Evolutionary conservation across 2,113 vertebrate genomes (phyloP).

Genomic region (Cyprinodon variegatus): DNA sequence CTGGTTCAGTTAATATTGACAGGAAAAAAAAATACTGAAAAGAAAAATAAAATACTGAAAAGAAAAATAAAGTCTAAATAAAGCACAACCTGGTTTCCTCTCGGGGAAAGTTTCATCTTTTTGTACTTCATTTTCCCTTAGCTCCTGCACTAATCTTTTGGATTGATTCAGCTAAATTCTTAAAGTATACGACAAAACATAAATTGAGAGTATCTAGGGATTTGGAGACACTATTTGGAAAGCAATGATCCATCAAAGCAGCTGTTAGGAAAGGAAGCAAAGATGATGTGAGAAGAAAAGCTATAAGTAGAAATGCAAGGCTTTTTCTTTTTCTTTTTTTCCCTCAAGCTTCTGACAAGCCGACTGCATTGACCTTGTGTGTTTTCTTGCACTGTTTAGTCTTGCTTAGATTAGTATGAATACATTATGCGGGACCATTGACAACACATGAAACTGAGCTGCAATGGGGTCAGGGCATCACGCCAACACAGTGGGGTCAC

Average conservation of each 20-base stretch:
- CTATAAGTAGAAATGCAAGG: slow-evolving; percentile 54
- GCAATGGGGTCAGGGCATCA: slow-evolving; percentile 42
- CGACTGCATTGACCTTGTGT: slow-evolving; percentile 39
- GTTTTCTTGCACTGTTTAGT: slow-evolving; percentile 44
- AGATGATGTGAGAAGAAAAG: slow-evolving; percentile 59
- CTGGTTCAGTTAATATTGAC: slow-evolving; percentile 73
- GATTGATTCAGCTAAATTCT: slow-evolving; percentile 69
- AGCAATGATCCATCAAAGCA: slow-evolving; percentile 75
- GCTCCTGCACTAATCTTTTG: slow-evolving; percentile 61
- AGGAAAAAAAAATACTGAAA: slow-evolving; percentile 54
- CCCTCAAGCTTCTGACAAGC: slow-evolving; percentile 28
- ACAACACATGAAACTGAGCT: slow-evolving; percentile 12
- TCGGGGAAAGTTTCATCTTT: slow-evolving; percentile 55
- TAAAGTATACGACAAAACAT: slow-evolving; percentile 68
- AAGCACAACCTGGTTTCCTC: slow-evolving; percentile 59
- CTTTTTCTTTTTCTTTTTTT: slow-evolving; percentile 8
- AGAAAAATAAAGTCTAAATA: slow-evolving; percentile 56
- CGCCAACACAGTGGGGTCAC: slow-evolving; percentile 27
- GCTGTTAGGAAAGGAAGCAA: slow-evolving; percentile 63
- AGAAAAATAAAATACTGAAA: slow-evolving; percentile 46
- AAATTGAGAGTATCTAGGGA: slow-evolving; percentile 69
- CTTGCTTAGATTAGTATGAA: slow-evolving; percentile 41
- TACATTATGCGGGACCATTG: slow-evolving; percentile 37
- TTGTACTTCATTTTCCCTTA: slow-evolving; percentile 35
- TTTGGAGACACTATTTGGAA: slow-evolving; percentile 72